Evolutionary conservation across 2,113 vertebrate species (phyloP).

Genomic region (Micronycteris hirsuta): DNA sequence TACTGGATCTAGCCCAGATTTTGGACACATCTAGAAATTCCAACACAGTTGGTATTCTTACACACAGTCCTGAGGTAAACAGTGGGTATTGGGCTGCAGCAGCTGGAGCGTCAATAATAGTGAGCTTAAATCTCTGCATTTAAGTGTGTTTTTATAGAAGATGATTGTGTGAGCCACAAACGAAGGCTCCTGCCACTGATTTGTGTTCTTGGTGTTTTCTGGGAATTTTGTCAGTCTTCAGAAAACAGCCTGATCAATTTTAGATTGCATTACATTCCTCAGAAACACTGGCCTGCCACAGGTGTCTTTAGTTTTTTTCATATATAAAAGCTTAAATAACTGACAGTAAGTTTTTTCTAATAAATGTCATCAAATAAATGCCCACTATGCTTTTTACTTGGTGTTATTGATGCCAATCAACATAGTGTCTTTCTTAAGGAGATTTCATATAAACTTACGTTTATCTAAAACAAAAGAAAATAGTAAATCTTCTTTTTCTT

Average conservation of each 20-base stretch:
- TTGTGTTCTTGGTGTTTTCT: slow-evolving; percentile 48
- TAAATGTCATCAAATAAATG: slow-evolving; percentile 11
- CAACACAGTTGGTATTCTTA: not conserved
- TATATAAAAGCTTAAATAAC: not conserved
- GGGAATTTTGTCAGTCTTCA: slow-evolving; percentile 41
- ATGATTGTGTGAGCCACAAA: not conserved
- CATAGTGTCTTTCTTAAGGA: not conserved
- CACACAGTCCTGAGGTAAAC: not conserved
- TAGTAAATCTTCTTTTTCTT: not conserved
- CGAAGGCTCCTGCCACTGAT: not conserved
- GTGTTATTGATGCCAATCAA: not conserved
- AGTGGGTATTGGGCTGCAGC: not conserved
- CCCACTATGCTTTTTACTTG: not conserved
- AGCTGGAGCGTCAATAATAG: not conserved
- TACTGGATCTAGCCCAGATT: not conserved
- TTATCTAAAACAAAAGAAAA: slow-evolving; percentile 25
- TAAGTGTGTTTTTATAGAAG: not conserved
- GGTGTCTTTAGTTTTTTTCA: slow-evolving; percentile 13
- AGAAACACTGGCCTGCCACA: not conserved
- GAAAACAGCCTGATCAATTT: slow-evolving; percentile 35
- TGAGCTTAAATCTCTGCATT: slow-evolving; percentile 24
- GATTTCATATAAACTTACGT: not conserved
- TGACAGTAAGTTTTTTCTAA: not conserved
- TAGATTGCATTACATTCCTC: slow-evolving; percentile 9
- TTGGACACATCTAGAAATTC: not conserved